A percentile compares a stretch with the other conserved stretches of the same genome.
These are phyloP conservation scores for Characodon lateralis DNA, from an alignment of 2,797 vertebrate genomes.

Conservation along the genomic window DNA sequence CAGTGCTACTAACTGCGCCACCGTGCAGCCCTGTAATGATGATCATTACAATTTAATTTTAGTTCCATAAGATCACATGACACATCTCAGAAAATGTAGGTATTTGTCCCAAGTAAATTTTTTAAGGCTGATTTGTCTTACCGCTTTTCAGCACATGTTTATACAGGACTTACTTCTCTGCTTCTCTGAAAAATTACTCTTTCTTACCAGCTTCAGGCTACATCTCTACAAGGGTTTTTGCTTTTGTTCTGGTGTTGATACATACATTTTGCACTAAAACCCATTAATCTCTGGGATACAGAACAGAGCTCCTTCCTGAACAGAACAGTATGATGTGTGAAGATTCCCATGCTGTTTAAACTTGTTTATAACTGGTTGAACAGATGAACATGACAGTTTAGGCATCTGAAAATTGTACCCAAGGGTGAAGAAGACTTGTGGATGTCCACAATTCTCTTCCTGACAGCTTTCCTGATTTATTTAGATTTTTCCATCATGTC, in stretches of 20 bases:
- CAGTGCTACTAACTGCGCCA: too few species aligned
- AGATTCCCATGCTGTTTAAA: neutral
- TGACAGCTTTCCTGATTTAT: too few species aligned
- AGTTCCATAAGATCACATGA: neutral
- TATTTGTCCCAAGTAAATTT: neutral
- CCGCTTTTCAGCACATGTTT: neutral
- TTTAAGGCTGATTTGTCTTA: neutral
- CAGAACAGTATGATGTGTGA: neutral
- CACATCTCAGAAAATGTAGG: neutral
- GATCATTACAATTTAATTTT: neutral
- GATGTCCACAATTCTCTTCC: too few species aligned
- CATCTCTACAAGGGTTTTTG: neutral
- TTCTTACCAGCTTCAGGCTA: neutral
- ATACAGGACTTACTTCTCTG: neutral
- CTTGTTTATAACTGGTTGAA: neutral
- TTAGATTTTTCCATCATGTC: too few species aligned
- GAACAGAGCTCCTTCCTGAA: neutral
- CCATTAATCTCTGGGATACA: neutral
- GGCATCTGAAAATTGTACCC: too few species aligned
- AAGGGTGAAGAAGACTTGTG: too few species aligned
- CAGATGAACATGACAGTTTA: too few species aligned
- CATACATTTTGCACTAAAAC: neutral
- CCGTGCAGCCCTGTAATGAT: too few species aligned
- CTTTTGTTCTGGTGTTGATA: neutral
- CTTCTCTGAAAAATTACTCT: neutral